Evolutionary conservation across 1,140 invertebrate species (phyloP), one percentile per base, ranked within the genome.

Genomic region (Chironomus tepperi): DNA sequence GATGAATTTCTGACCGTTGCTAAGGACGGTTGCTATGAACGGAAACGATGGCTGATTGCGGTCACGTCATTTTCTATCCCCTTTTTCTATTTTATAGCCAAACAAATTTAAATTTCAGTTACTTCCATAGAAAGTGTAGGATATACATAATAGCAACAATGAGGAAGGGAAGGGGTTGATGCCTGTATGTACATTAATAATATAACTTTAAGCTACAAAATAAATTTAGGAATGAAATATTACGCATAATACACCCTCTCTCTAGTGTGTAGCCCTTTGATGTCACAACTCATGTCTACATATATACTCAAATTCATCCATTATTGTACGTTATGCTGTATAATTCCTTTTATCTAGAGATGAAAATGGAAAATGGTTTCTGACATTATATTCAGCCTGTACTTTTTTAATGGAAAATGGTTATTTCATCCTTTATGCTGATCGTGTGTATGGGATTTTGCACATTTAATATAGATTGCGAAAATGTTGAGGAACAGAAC

Each of bases 41-140:
- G n/a, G 65, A 21, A 18, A 18, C 18, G 18, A 70, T 70, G 65
- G 65, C 18, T 70, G 65, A 70, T 70, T 70, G 65, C 65, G 65
- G 65, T 70, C 65, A 70, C 65, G 16, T 19, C 65, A 57, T n/a
- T 57, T 57, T 57, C 47, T 57, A 8, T 57, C 47, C n/a, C 47
- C 47, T n/a, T 57, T 34, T 34, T 2, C 24, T n/a, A 34, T 34
- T 34, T 34, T 5, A 34, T 34, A 34, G 24, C 5, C 47, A n/a
- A 47, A 57, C 47, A n/a, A 47, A 57, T n/a, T 57, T n/a, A n/a
- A n/a, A 57, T 15, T n/a, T 12, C 47, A 15, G n/a, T 57, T 57
- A 57, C 15, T n/a, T n/a, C 15, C 47, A 57, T 57, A 5, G 47
- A 3, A 57, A 9, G n/a, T 0, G n/a, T 8, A 12, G 47, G n/a